These are phyloP conservation scores for Anorthoa munda DNA, from an alignment of 2,888 invertebrate genomes.

Conservation along the genomic window DNA sequence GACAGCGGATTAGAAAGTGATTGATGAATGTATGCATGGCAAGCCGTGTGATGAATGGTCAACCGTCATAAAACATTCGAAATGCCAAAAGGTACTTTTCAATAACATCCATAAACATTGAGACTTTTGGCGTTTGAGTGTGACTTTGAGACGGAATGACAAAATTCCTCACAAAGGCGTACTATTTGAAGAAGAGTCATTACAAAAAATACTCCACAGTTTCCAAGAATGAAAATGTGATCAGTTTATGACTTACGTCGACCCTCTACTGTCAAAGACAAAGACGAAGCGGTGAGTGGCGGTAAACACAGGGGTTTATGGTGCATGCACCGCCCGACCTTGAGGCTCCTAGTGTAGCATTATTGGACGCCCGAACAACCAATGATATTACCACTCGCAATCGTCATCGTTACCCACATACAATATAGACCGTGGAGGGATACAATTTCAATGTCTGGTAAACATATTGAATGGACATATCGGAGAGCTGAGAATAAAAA, in stretches of 20 bases:
- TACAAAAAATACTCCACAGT: constrained; percentile 2
- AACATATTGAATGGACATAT: constrained; percentile 54
- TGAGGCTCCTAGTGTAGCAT: constrained; percentile 60
- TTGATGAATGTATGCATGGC: constrained; percentile 44
- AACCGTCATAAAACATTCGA: constrained; percentile 34
- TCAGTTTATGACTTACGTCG: constrained; percentile 66
- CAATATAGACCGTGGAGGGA: constrained; percentile 61
- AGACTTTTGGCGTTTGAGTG: constrained; percentile 30
- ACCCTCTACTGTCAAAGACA: constrained; percentile 64
- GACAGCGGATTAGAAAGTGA: constrained; percentile 65
- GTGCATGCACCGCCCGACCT: constrained; percentile 71
- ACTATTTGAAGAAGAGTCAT: constrained; percentile 15
- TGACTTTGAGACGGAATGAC: constrained; percentile 14
- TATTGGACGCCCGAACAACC: constrained; percentile 58
- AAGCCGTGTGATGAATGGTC: constrained; percentile 34
- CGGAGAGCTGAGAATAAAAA: constrained; percentile 46
- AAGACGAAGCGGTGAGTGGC: constrained; percentile 67
- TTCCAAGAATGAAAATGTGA: constrained; percentile 22
- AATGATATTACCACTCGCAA: constrained; percentile 52
- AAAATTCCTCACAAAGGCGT: constrained; percentile 16
- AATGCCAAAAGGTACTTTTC: constrained; percentile 21
- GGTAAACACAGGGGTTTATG: constrained; percentile 73
- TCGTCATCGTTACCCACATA: constrained; percentile 51
- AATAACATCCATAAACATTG: constrained; percentile 33
- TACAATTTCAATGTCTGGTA: constrained; percentile 67